Conservation (phyloP, 1,140 invertebrate genomes). For the Lucilia sericata region DNA sequence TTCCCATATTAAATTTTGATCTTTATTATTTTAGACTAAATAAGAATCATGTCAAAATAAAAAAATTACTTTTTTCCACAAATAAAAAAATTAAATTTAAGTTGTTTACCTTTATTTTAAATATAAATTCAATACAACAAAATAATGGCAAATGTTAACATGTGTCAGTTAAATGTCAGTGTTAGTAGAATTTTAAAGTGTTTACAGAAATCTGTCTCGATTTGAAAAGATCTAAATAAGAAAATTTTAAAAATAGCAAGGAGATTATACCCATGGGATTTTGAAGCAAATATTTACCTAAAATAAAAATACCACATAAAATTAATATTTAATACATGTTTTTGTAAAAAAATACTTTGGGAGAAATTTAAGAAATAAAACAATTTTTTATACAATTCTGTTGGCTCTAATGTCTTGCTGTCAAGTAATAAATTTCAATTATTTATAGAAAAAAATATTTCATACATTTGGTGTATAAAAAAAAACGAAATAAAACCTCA, state of each 20-base stretch:
- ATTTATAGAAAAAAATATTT: neutral
- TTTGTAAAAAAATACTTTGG: neutral
- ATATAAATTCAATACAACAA: neutral
- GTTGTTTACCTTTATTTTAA: too few species aligned
- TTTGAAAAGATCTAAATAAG: neutral
- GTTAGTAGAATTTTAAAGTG: neutral
- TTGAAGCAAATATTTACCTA: neutral
- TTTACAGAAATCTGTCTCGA: conserved; percentile 8
- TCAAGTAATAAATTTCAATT: conserved; percentile 25
- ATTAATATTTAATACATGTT: neutral
- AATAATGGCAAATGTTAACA: conserved; percentile 12
- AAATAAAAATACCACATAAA: neutral
- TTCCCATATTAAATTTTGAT: too few species aligned
- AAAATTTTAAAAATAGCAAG: neutral
- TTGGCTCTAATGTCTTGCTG: conserved; percentile 7
- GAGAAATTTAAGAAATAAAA: neutral
- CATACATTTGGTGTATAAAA: neutral
- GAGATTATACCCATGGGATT: neutral
- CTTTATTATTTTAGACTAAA: too few species aligned
- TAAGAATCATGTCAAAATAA: too few species aligned
- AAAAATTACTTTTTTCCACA: too few species aligned
- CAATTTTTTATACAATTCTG: conserved; percentile 15
- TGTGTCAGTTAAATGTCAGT: neutral
- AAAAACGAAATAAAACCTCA: neutral
- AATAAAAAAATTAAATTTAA: too few species aligned